phyloP scores from a whole-genome alignment of 2,113 vertebrate genomes.

The Atrichornis clamosus region DNA sequence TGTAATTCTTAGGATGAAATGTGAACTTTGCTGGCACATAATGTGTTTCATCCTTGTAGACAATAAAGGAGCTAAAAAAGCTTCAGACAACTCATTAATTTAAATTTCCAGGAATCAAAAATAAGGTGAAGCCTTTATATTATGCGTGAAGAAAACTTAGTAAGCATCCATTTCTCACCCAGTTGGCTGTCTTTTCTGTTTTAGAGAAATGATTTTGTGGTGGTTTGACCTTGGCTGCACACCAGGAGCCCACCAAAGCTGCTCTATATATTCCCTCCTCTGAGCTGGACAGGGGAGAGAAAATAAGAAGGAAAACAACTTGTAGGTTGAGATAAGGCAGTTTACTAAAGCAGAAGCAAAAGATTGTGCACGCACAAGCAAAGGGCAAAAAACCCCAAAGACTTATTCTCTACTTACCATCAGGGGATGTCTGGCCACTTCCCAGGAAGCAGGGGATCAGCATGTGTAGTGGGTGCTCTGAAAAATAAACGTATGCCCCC shows the following conservation, averaged over 20 bases:
- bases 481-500: not conserved
- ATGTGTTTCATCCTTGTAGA: not conserved
- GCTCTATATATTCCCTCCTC: not conserved
- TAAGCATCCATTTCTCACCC: not conserved
- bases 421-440: no score
- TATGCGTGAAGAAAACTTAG: not conserved
- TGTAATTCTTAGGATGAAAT: not conserved
- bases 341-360: not conserved
- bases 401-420: not conserved
- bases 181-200: not conserved
- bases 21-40: not conserved
- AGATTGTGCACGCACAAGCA: not conserved
- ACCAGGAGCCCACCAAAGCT: not conserved
- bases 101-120: slow-evolving; percentile 34
- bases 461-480: not conserved
- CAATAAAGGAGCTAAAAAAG: not conserved
- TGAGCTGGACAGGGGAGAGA: not conserved
- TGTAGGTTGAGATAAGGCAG: not conserved
- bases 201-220: not conserved
- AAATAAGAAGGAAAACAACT: not conserved
- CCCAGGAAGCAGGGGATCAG: not conserved
- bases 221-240: not conserved
- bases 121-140: not conserved
- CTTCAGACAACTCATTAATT: slow-evolving; percentile 10
- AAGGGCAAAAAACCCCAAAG: not conserved